phyloP scores from a whole-genome alignment of 1,140 invertebrate genomes.

The Zaprionus capensis region DNA sequence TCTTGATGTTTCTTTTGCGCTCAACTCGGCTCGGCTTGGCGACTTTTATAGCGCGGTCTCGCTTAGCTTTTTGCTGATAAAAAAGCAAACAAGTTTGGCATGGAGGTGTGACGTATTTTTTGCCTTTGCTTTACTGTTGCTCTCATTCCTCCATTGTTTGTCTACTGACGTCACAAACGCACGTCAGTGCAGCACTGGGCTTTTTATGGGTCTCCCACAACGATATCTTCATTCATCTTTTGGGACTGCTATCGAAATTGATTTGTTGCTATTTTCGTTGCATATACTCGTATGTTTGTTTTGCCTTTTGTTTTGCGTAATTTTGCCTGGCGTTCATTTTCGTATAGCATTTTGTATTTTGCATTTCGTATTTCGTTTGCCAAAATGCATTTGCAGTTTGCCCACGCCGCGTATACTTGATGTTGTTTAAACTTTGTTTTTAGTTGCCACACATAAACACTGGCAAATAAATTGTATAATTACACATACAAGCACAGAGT shows the following conservation, averaged over 20 bases:
- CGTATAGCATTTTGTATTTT: conserved; percentile 10
- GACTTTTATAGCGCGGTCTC: conserved; percentile 19
- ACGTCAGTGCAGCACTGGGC: not conserved
- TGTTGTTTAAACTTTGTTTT: conserved; percentile 58
- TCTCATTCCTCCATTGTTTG: not conserved
- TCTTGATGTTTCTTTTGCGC: not conserved
- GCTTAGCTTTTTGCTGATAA: not conserved
- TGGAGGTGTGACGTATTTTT: conserved; percentile 7
- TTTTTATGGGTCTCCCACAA: not conserved
- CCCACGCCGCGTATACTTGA: conserved; percentile 65
- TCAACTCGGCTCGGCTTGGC: not conserved
- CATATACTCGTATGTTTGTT: not conserved
- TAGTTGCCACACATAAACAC: conserved; percentile 55
- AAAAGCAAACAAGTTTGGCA: conserved; percentile 6
- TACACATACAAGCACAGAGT: conserved; percentile 28
- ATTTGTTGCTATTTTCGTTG: conserved; percentile 8
- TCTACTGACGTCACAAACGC: conserved; percentile 31
- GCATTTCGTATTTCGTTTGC: conserved; percentile 27
- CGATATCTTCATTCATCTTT: conserved; percentile 5
- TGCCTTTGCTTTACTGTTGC: not conserved
- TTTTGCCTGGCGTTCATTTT: not conserved
- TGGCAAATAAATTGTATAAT: conserved; percentile 54
- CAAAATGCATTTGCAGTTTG: conserved; percentile 51
- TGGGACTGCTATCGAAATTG: not conserved
- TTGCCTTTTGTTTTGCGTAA: not conserved